Base-by-base conservation (phyloP, 2,888 invertebrate species). In the Petrolisthes manimaculis region DNA sequence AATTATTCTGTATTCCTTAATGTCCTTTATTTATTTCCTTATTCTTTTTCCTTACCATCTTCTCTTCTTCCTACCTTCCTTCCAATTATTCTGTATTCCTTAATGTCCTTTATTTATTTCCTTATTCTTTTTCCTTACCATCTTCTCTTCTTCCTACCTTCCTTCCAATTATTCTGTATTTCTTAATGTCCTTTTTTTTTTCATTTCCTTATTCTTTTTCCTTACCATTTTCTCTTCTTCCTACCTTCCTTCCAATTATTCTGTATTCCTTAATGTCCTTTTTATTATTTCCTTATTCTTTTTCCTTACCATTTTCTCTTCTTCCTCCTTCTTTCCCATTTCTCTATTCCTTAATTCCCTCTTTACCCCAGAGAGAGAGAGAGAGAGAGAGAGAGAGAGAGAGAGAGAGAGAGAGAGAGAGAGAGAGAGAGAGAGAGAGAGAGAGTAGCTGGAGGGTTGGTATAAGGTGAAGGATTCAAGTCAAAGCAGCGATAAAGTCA, bases 271-370 rank as follows among this genome's bases (percentile, higher is more conserved):
- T 37, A 37, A 37, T 37, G 37, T 37, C 37, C 37, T 37, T 37
- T 37, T 37, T 37, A 1, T 37, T 37, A 37, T 37, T 37, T 37
- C 37, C 67, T 51, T 69, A 69, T 18, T 53, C 53, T 53, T 54
- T 54, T 51, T 71, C 24, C 83, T 71, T 71, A 37, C 54, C 67
- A 53, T 24, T 54, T n/a, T 83, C 83, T 18, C 55, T 83, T 56
- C 54, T n/a, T 75, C 80, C 55, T 37, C 37, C 21, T 56, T 55
- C 24, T 12, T n/a, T 14, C 55, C 80, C 55, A 18, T 24, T 24
- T n/a, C 80, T 56, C n/a, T 14, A n/a, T n/a, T n/a, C n/a, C n/a
- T n/a, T n/a, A n/a, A 37, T 37, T 37, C 37, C 37, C 37, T 37
- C 37, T 37, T 37, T 1, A 37, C 37, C 37, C 37, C 37, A 37